Conservation (phyloP, 2,113 vertebrate species). For the Telmatochromis brachygnathus region DNA sequence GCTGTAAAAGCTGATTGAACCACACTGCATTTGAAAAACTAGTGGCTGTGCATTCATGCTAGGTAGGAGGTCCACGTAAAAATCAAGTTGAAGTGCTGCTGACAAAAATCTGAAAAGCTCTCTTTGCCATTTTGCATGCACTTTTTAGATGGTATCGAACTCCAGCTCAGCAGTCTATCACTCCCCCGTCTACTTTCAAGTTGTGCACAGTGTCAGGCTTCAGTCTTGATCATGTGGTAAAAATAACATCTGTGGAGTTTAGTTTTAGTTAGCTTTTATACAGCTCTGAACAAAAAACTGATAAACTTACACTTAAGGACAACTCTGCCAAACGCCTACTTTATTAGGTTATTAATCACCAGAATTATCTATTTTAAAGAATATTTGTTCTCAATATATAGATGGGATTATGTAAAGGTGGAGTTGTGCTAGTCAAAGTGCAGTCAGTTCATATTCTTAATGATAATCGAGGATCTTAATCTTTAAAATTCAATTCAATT, state of each 20-base stretch:
- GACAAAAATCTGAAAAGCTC: background rate
- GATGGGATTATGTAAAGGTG: background rate
- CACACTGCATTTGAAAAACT: background rate
- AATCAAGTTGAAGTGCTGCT: background rate
- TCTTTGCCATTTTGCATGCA: background rate
- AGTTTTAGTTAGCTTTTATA: background rate
- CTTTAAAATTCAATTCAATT: background rate
- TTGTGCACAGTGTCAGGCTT: background rate
- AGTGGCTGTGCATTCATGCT: background rate
- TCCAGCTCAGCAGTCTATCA: background rate
- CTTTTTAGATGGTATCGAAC: background rate
- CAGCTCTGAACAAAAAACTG: fast-evolving
- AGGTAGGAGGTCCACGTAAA: background rate
- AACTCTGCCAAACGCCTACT: background rate
- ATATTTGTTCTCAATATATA: background rate
- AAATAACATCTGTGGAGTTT: background rate
- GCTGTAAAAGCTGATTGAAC: background rate
- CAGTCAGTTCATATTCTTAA: background rate
- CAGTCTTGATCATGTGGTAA: background rate
- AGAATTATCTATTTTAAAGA: background rate
- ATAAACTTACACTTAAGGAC: background rate
- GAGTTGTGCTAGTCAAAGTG: background rate
- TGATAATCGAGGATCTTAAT: background rate
- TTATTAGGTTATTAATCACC: background rate
- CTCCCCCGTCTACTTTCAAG: background rate